These are phyloP conservation scores for Zosterops lateralis DNA, from an alignment of 2,113 vertebrate genomes.

Conservation along the genomic window DNA sequence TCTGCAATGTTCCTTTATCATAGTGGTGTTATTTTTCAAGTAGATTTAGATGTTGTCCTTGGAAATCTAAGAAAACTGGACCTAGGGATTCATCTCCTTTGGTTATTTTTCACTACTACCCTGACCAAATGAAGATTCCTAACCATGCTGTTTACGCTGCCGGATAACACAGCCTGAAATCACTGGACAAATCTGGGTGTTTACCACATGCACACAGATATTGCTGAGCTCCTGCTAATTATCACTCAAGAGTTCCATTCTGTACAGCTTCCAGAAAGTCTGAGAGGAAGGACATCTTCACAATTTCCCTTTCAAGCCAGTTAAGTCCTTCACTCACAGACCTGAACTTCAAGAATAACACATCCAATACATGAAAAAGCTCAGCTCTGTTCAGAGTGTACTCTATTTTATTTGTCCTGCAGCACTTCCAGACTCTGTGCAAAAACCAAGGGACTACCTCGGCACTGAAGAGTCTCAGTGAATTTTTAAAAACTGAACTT, in stretches of 20 bases:
- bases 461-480: neutral
- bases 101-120: neutral
- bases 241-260: neutral
- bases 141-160: neutral
- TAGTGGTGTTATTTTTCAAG: neutral
- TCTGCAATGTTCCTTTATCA: neutral
- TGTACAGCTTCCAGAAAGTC: neutral
- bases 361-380: neutral
- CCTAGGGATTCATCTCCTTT: neutral
- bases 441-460: neutral
- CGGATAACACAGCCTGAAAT: neutral
- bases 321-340: neutral
- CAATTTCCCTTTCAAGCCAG: neutral
- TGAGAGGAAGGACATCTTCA: neutral
- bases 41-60: neutral
- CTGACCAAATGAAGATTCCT: neutral
- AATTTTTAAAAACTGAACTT: constrained; percentile 28
- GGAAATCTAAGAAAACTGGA: neutral
- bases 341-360: neutral
- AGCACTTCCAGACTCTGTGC: neutral
- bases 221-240: neutral
- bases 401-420: neutral
- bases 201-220: neutral
- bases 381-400: neutral
- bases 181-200: neutral